Conservation (phyloP, 2,888 invertebrate genomes). For the Creontiades dilutus region DNA sequence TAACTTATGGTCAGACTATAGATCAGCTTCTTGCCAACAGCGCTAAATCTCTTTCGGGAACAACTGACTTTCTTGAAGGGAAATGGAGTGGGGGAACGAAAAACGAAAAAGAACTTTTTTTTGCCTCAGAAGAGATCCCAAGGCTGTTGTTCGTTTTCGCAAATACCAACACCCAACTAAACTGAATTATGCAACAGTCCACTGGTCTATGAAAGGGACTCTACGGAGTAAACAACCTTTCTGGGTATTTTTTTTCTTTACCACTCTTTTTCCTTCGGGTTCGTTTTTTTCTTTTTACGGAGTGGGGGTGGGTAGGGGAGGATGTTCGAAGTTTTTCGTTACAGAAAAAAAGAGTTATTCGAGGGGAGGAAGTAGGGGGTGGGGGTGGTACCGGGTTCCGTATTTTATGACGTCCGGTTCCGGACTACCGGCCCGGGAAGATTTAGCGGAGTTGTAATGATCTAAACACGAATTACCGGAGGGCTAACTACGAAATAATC, state of each 20-base stretch:
- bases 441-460: slow-evolving; percentile 63
- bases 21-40: slow-evolving; percentile 67
- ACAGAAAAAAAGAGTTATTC: slow-evolving; percentile 35
- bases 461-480: slow-evolving; percentile 64
- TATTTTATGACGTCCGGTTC: slow-evolving; percentile 65
- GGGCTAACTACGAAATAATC: slow-evolving; percentile 57
- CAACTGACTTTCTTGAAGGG: slow-evolving; percentile 17
- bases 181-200: slow-evolving; percentile 70
- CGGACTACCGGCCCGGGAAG: slow-evolving; percentile 42
- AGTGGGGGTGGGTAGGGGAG: background rate
- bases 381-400: slow-evolving; percentile 17
- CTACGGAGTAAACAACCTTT: slow-evolving; percentile 66
- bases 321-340: slow-evolving; percentile 50
- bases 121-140: slow-evolving; percentile 46
- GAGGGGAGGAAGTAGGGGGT: slow-evolving; percentile 17
- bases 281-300: background rate
- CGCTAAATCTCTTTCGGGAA: slow-evolving; percentile 62
- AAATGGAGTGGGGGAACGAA: background rate
- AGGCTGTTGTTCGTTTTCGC: slow-evolving; percentile 66
- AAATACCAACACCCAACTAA: slow-evolving; percentile 67
- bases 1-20: slow-evolving; percentile 66
- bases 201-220: slow-evolving; percentile 66
- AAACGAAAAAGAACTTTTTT: slow-evolving; percentile 57
- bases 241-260: slow-evolving; percentile 15
- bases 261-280: slow-evolving; percentile 5